A percentile compares a stretch with the other conserved stretches of the same genome.
These are phyloP conservation scores for Datnioides undecimradiatus DNA, from an alignment of 2,113 vertebrate species.

Conservation along the genomic window DNA sequence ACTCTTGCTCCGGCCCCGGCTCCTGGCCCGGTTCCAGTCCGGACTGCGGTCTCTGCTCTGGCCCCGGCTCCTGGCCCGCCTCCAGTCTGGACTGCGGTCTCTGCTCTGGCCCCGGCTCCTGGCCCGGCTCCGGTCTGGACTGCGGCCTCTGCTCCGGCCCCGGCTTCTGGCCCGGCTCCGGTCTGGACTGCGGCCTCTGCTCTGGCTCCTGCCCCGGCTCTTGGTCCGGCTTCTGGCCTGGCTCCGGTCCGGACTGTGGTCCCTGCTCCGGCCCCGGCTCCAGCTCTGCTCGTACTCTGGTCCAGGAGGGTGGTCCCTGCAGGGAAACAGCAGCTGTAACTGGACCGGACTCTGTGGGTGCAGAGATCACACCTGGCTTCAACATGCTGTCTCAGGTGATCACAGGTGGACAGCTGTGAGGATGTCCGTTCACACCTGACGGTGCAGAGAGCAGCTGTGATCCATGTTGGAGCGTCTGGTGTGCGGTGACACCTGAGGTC, in stretches of 20 bases:
- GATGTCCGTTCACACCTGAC: too few relatives aligned
- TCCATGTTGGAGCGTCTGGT: too few relatives aligned
- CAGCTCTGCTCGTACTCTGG: slow-evolving; percentile 73
- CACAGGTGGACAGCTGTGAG: too few relatives aligned
- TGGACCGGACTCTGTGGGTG: background rate
- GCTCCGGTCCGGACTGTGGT: slow-evolving; percentile 51
- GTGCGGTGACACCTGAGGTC: too few relatives aligned
- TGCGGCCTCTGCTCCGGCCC: slow-evolving; percentile 50
- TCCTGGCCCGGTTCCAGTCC: slow-evolving; percentile 42
- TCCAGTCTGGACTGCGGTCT: too few relatives aligned
- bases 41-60: slow-evolving; percentile 48
- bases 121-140: slow-evolving; percentile 79
- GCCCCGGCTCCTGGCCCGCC: background rate
- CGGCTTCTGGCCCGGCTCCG: slow-evolving; percentile 73
- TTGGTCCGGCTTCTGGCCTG: slow-evolving; percentile 64
- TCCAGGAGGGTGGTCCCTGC: slow-evolving; percentile 67
- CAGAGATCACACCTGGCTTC: too few relatives aligned
- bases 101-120: slow-evolving; percentile 68
- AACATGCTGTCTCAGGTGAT: too few relatives aligned
- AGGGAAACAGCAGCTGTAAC: background rate
- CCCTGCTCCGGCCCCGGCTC: slow-evolving; percentile 70
- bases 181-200: slow-evolving; percentile 52
- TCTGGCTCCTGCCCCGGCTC: slow-evolving; percentile 65
- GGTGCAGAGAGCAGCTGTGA: too few relatives aligned
- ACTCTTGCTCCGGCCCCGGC: slow-evolving; percentile 47